Percentiles rank a stretch among this genome's conserved stretches.
These are phyloP conservation scores for Heliconius hewitsoni DNA, from an alignment of 1,140 invertebrate species.

Conservation along the genomic window DNA sequence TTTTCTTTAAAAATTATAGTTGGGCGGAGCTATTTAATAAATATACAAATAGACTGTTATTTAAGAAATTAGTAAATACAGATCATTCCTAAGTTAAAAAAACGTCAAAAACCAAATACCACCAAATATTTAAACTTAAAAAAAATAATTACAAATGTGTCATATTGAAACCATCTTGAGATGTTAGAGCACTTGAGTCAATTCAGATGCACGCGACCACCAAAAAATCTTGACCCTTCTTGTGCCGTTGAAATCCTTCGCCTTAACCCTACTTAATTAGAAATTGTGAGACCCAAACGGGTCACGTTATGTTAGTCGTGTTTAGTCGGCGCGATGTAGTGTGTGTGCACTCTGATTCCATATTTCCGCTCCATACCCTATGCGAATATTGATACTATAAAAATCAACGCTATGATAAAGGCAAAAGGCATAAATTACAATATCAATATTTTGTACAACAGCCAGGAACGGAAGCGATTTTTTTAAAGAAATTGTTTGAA, in stretches of 20 bases:
- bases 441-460: constrained; percentile 18
- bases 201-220: constrained; percentile 62
- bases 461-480: constrained; percentile 49
- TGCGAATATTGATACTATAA: constrained; percentile 41
- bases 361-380: constrained; percentile 76
- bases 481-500: constrained; percentile 48
- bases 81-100: background rate
- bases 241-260: constrained; percentile 45
- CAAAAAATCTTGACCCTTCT: constrained; percentile 55
- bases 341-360: constrained; percentile 72
- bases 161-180: constrained; percentile 53
- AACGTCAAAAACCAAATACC: background rate
- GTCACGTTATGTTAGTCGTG: constrained; percentile 56
- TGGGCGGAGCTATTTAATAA: background rate
- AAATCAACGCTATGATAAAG: constrained; percentile 44
- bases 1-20: background rate
- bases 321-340: constrained; percentile 60
- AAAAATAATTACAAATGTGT: constrained; percentile 33
- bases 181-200: constrained; percentile 70
- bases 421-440: constrained; percentile 41
- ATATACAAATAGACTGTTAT: background rate
- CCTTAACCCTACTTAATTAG: constrained; percentile 41
- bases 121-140: constrained; percentile 26
- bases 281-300: constrained; percentile 45
- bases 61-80: background rate